Conservation (phyloP, 2,888 invertebrate species). For the Zygothrica quintamaculata region DNA sequence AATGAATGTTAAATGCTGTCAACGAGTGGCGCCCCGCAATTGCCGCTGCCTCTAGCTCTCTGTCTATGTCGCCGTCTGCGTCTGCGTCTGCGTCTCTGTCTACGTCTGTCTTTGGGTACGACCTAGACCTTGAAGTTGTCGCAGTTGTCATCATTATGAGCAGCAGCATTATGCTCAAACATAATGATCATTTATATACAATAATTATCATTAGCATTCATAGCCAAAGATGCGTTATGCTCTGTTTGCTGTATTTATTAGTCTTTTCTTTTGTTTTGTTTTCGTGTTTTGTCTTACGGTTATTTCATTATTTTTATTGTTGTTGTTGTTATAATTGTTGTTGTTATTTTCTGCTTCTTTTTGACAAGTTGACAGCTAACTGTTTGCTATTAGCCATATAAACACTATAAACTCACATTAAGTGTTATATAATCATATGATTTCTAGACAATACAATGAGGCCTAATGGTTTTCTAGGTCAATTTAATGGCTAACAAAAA, state of each 20-base stretch:
- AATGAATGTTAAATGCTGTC: conserved; percentile 57
- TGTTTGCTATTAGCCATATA: no score
- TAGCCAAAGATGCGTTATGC: conserved; percentile 45
- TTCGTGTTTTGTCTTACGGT: conserved; percentile 33
- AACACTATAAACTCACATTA: conserved; percentile 3
- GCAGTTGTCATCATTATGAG: conserved; percentile 29
- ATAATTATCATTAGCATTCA: conserved; percentile 28
- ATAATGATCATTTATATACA: conserved; percentile 31
- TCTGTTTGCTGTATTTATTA: conserved; percentile 57
- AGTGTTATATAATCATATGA: conserved; percentile 37
- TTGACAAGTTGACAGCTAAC: conserved; percentile 32
- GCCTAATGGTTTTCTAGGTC: no score
- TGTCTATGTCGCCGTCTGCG: no score
- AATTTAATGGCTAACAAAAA: no score
- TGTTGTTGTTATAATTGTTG: no score
- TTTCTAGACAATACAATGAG: conserved; percentile 12
- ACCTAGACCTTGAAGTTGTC: conserved; percentile 74
- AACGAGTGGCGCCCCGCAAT: conserved; percentile 47
- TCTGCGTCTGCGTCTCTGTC: no score
- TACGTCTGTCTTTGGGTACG: conserved; percentile 37
- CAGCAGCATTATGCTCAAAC: conserved; percentile 8
- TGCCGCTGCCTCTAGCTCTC: no score
- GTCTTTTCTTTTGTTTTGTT: conserved; percentile 40
- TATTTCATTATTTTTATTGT: no score
- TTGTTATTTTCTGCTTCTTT: no score